Conservation (phyloP, 2,797 vertebrate species). For the Nothura maculosa region DNA sequence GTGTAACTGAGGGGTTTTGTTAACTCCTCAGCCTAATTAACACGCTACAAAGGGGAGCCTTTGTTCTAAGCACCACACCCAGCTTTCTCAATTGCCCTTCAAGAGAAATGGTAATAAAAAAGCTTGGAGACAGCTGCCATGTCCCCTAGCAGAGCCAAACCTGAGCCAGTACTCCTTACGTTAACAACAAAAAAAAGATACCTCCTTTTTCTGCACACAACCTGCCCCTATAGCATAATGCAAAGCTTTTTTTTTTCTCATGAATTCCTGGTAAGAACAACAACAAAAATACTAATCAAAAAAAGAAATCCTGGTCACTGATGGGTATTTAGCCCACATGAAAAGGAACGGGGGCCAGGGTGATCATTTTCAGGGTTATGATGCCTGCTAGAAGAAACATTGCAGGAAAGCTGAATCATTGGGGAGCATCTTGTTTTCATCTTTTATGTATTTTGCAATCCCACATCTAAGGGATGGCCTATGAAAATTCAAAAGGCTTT, state of each 20-base stretch:
- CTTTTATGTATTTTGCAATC: slow-evolving; percentile 40
- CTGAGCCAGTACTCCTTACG: slow-evolving; percentile 32
- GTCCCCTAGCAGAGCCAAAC: slow-evolving; percentile 38
- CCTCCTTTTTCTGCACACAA: neutral
- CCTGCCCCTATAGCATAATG: neutral
- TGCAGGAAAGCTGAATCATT: slow-evolving; percentile 64
- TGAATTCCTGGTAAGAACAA: neutral
- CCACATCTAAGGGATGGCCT: slow-evolving; percentile 31
- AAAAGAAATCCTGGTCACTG: neutral
- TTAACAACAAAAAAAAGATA: neutral
- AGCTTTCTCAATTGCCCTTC: slow-evolving; percentile 62
- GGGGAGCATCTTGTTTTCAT: slow-evolving; percentile 54
- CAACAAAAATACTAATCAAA: neutral
- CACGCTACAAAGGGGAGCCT: slow-evolving; percentile 51
- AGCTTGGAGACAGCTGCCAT: slow-evolving; percentile 30
- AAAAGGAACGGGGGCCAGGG: neutral
- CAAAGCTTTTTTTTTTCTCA: neutral
- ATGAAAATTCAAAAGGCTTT: slow-evolving; percentile 63
- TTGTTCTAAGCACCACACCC: slow-evolving; percentile 64
- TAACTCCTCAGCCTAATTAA: slow-evolving; percentile 67
- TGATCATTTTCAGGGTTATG: slow-evolving; percentile 42
- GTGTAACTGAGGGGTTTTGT: slow-evolving; percentile 59
- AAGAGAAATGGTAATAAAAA: slow-evolving; percentile 41
- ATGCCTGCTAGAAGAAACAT: slow-evolving; percentile 41
- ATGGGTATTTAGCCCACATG: slow-evolving; percentile 42